Conservation (phyloP, 2,113 vertebrate genomes). For the Terrapene triunguis region DNA sequence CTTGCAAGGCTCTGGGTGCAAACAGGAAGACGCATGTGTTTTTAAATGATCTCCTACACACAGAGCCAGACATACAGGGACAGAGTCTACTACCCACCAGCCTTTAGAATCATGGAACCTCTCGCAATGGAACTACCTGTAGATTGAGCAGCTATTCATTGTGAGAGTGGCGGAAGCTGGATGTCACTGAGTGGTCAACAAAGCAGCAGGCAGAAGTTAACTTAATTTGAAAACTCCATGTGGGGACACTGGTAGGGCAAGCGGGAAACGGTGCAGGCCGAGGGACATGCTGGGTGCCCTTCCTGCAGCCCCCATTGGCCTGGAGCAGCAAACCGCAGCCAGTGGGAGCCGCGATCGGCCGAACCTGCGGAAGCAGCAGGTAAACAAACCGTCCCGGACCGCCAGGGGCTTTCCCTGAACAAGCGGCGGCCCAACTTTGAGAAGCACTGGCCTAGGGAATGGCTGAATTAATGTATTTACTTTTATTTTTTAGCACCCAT, state of each 20-base stretch:
- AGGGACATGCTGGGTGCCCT: too few species aligned
- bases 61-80: background rate
- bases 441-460: too few species aligned
- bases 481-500: background rate
- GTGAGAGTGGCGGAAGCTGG: background rate
- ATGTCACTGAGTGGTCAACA: background rate
- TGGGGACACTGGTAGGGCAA: background rate
- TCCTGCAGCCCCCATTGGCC: too few species aligned
- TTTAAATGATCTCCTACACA: background rate
- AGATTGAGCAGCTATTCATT: background rate
- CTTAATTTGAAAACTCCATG: background rate
- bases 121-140: background rate
- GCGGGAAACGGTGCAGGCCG: too few species aligned
- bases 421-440: too few species aligned
- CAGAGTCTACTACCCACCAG: background rate
- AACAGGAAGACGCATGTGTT: background rate
- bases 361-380: too few species aligned
- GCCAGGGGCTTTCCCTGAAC: too few species aligned
- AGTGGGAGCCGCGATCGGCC: too few species aligned
- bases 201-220: background rate
- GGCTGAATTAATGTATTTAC: background rate
- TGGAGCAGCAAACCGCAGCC: too few species aligned
- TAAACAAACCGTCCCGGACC: too few species aligned
- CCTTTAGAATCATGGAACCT: background rate
- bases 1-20: background rate